Evolutionary conservation across 2,113 vertebrate species (phyloP), one percentile per base, ranked within the genome.

Genomic region (Trematocara variabile): DNA sequence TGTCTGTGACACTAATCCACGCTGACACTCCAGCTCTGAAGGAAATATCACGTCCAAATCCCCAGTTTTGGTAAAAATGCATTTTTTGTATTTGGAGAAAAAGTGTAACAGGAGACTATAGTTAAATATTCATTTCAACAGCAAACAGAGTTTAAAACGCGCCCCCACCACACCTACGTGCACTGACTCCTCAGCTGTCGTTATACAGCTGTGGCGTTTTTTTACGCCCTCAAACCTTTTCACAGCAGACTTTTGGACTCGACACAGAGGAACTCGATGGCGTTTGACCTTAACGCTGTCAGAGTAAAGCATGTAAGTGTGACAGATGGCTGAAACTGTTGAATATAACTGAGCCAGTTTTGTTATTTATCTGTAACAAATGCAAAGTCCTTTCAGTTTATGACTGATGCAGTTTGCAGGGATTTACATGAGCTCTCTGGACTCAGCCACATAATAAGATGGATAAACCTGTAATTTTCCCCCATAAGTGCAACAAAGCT

Each of bases 371-470:
- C 70, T 75, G 25, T n/a, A 28, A n/a, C 9, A 30, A 30, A 30
- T 73, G 68, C 37, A 7, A 20, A 44, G 65, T 44, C 65, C 20
- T 28, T 28, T 18, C 8, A 5, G 41, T 75, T 30, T 30, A 4
- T 75, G 14, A 28, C 41, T 11, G 70, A 25, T 14, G 10, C 5
- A 22, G 22, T 46, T 46, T 46, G 22, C 39, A 4, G 0, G 44
- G 25, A 50, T 30, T 50, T 30, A 30, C 44, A 33, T 33, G 70
- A 75, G 70, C 25, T 33, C 44, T 30, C 16, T 48, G 68, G 68
- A 73, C 68, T 73, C 68, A 28, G 68, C 41, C 41, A 46, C 68
- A 73, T 46, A 46, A 48, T 73, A 73, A 73, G 41, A 48, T 28
- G 41, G 41, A 73, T 73, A 73, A 73, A 73, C 68, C 8, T 30